Base-by-base conservation (phyloP, 2,888 invertebrate genomes). In the Calameuta pallipes region DNA sequence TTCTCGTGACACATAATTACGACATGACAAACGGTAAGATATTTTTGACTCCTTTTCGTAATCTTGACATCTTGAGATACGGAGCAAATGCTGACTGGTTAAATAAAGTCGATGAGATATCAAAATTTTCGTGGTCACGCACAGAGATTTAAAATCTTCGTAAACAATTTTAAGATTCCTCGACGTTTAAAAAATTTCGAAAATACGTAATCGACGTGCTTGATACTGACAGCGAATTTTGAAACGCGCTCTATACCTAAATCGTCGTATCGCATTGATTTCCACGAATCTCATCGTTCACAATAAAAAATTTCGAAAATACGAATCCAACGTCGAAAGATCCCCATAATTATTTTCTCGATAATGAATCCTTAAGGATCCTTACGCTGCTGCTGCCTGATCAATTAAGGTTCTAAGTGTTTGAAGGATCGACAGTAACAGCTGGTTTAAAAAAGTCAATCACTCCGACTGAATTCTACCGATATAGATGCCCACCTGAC, bases 401-500 rank as follows among this genome's bases (percentile, higher is more conserved):
- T 41, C 6, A 41, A 41, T 41, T 15, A 41, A 41, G 15, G 41
- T 41, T 6, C 1, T 4, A 41, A 41, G 1, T 15, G 41, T 15
- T 41, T 6, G 4, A 15, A 41, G 15, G 15, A 41, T 41, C 41
- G 41, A 41, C 41, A 41, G 15, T 41, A 23, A 56, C 9, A 9
- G 56, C 56, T 23, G 56, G 23, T 56, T 23, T 23, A 56, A 56
- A 23, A 56, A 23, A 56, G 56, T 56, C 56, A 23, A 56, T 56
- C 9, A 9, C 23, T 56, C 23, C 23, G 23, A 56, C 6, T 23
- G 9, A 56, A 2, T 56, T 56, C 23, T 23, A 23, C 9, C 9
- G 56, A 9, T 56, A 9, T 9, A 56, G 23, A 56, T 56, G 56
- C 87, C 85, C 84, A 92, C 92, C 91, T 91, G 84, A 92, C 92